Evolutionary conservation across 2,113 vertebrate genomes (phyloP).

Genomic region (Coracopsis vasa): DNA sequence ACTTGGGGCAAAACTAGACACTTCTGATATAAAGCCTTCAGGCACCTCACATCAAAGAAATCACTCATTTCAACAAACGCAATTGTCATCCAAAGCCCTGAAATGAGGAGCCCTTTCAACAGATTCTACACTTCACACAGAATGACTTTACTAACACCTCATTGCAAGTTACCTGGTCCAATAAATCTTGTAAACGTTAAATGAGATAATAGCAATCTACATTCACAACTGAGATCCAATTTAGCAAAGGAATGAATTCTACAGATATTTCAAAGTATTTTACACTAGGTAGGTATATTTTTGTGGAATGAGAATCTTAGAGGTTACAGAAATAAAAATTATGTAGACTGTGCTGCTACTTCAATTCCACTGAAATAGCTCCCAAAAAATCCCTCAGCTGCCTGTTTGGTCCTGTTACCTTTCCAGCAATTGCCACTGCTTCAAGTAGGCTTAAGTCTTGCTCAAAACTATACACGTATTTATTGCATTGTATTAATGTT

Average conservation of each 20-base stretch:
- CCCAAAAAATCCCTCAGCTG: not conserved
- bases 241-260: not conserved
- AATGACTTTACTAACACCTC: not conserved
- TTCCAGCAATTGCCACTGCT: not conserved
- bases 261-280: not conserved
- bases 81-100: not conserved
- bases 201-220: not conserved
- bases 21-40: not conserved
- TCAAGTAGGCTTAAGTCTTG: not conserved
- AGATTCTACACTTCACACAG: not conserved
- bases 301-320: not conserved
- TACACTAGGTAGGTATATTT: not conserved
- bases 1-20: not conserved
- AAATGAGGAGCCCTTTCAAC: rapidly evolving
- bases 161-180: not conserved
- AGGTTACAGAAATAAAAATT: not conserved
- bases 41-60: not conserved
- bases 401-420: not conserved
- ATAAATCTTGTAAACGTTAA: not conserved
- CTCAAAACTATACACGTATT: not conserved
- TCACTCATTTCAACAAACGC: not conserved
- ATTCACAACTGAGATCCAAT: not conserved
- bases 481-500: not conserved
- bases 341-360: not conserved
- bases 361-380: not conserved